These are phyloP conservation scores for Anableps anableps DNA, from an alignment of 2,797 vertebrate genomes.

Conservation along the genomic window DNA sequence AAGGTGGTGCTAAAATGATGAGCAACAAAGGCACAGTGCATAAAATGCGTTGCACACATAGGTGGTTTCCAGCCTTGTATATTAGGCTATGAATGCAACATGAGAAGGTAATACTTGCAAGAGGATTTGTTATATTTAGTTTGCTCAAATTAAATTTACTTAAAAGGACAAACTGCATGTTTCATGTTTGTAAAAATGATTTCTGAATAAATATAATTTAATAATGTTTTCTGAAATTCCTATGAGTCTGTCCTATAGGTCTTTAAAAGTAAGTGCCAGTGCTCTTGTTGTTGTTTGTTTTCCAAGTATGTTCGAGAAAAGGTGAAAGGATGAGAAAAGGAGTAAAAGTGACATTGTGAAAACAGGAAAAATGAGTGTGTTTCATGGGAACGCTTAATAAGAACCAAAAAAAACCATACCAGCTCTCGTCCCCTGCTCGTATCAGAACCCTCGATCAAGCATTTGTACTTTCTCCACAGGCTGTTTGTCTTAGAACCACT, in stretches of 20 bases:
- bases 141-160: not conserved
- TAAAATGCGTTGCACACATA: conserved; percentile 7
- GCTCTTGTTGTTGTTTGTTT: not conserved
- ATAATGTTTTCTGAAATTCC: not conserved
- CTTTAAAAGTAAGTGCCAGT: not conserved
- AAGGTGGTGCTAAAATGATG: conserved; percentile 65
- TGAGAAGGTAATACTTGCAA: not conserved
- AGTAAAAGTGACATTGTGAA: conserved; percentile 31
- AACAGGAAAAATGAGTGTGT: conserved; percentile 31
- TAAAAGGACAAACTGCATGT: not conserved
- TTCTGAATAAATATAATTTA: not conserved
- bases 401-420: conserved; percentile 14
- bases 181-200: not conserved
- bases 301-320: not conserved
- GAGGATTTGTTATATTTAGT: not conserved
- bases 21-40: conserved; percentile 19
- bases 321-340: conserved; percentile 20
- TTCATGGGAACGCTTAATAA: conserved; percentile 9
- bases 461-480: conserved; percentile 21
- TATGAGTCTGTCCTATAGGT: not conserved
- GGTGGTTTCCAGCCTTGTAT: not conserved
- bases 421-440: conserved; percentile 1
- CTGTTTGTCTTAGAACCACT: conserved; percentile 17
- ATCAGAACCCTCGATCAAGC: conserved; percentile 26
- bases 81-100: not conserved